Evolutionary conservation across 2,113 vertebrate species (phyloP).

Genomic region (Petroica traversi): DNA sequence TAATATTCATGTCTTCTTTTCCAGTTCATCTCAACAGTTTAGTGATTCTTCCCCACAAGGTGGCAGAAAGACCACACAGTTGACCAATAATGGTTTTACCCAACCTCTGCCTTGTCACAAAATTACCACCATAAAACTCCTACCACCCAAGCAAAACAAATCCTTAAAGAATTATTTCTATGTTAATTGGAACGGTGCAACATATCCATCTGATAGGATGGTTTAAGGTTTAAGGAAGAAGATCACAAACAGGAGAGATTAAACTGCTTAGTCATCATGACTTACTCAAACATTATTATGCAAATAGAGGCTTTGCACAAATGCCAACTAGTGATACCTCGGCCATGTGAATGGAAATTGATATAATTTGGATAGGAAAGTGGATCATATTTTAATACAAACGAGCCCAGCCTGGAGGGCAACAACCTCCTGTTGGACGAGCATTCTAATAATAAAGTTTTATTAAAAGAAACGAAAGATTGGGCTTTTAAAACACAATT

Average conservation of each 20-base stretch:
- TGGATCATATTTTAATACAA: not conserved
- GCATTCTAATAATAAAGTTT: not conserved
- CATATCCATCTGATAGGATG: not conserved
- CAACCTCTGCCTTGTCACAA: not conserved
- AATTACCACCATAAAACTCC: not conserved
- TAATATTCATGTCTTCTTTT: not conserved
- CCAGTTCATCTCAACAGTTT: not conserved
- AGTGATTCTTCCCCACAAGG: conserved; percentile 68
- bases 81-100: not conserved
- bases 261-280: conserved; percentile 34
- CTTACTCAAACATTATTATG: conserved; percentile 8
- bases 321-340: not conserved
- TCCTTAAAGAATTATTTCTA: not conserved
- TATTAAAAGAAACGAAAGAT: not conserved
- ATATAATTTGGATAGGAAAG: not conserved
- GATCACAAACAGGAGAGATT: not conserved
- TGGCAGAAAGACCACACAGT: conserved; percentile 70
- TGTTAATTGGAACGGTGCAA: not conserved
- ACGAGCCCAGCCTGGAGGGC: not conserved
- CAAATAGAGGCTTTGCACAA: not conserved
- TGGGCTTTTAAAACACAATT: not conserved
- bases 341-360: not conserved
- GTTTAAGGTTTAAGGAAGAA: not conserved
- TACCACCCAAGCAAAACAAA: not conserved
- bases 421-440: not conserved